Percentiles rank a stretch among this genome's conserved stretches.
phyloP scores from a whole-genome alignment of 1,140 invertebrate species.

The Caerostris darwini region DNA sequence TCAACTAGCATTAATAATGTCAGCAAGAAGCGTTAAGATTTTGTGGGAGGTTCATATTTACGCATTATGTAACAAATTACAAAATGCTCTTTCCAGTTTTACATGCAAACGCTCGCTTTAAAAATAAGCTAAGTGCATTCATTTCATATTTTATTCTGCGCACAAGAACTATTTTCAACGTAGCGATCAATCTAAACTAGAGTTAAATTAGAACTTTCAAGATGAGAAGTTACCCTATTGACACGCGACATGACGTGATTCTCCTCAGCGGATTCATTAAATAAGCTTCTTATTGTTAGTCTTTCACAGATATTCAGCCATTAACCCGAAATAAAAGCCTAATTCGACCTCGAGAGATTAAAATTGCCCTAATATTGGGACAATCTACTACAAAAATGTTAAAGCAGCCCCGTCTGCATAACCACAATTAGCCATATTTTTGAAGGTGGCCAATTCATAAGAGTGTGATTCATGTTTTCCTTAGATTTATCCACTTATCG shows the following conservation, averaged over 20 bases:
- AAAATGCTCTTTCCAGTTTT: neutral
- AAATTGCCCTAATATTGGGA: conserved; percentile 59
- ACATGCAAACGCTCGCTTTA: neutral
- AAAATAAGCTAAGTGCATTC: conserved; percentile 23
- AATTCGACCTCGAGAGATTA: conserved; percentile 60
- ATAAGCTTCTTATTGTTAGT: conserved; percentile 62
- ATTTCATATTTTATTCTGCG: conserved; percentile 36
- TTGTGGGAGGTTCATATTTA: neutral
- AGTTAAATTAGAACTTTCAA: conserved; percentile 51
- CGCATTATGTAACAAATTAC: conserved; percentile 20
- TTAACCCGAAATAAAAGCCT: conserved; percentile 73
- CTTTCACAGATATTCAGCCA: conserved; percentile 47
- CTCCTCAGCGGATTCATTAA: conserved; percentile 65
- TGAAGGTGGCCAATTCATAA: conserved; percentile 37
- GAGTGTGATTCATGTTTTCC: conserved; percentile 10
- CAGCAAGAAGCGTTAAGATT: neutral
- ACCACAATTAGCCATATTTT: conserved; percentile 39
- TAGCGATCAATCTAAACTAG: conserved; percentile 59
- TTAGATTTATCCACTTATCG: conserved; percentile 15
- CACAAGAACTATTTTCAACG: conserved; percentile 33
- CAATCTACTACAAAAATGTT: conserved; percentile 40
- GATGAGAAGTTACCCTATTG: conserved; percentile 62
- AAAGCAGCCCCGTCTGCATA: neutral
- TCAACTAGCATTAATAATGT: conserved; percentile 28
- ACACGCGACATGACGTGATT: conserved; percentile 64